Evolutionary conservation across 2,888 invertebrate genomes (phyloP), one percentile per base, ranked within the genome.

Genomic region (Pycnomerus fuliginosus): DNA sequence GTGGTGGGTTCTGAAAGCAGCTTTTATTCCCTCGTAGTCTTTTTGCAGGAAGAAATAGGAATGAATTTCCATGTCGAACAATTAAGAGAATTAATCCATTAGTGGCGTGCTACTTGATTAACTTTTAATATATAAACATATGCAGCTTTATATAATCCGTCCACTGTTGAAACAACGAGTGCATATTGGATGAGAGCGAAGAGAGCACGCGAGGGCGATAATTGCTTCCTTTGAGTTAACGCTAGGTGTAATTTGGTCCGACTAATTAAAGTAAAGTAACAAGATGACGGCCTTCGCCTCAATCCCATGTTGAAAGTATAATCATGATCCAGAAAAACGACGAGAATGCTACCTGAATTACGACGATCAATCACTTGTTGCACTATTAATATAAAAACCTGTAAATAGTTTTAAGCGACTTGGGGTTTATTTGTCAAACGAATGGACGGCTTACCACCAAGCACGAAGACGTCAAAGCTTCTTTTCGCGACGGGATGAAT

Each of bases 161-260:
- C n/a, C n/a, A n/a, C n/a, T n/a, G 38, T 38, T 13, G 16, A 37
- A 16, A 37, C 37, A 17, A 37, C 17, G 16, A 13, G 40, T 39
- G 50, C 50, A 53, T 53, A 53, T 46, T 41, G 50, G 51, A 53
- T 51, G 48, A 43, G 50, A 29, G 7, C 29, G 17, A 30, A 16
- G 22, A 28, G 35, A 17, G 30, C 32, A 29, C 33, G 27, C 22
- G 29, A 22, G 25, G 23, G 52, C 52, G 52, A 58, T 60, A 60
- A 60, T 60, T 55, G 53, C 53, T 52, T 53, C 56, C 55, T 60
- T 56, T 58, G 60, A 58, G 50, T 51, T 36, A 23, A 44, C 49
- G 49, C 44, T 48, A 12, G n/a, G n/a, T n/a, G 16, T 31, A 15
- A 10, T 16, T 31, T 10, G 17, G 15, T 2, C 17, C 36, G 20